phyloP scores from a whole-genome alignment of 2,797 vertebrate genomes.

The Bradypus variegatus region DNA sequence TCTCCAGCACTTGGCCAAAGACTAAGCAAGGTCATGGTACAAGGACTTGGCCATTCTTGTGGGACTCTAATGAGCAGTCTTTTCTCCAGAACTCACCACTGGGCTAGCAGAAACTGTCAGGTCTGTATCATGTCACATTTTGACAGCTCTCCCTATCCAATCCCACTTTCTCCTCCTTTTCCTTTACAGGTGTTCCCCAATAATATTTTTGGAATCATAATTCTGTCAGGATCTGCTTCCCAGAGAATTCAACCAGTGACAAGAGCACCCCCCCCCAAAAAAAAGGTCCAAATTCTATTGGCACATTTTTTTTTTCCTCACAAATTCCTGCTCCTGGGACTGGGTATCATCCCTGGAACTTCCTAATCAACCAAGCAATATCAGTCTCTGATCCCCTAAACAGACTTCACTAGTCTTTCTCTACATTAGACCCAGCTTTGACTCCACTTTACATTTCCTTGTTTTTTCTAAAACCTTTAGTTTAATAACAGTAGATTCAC shows the following conservation, averaged over 20 bases:
- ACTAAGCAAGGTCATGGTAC: background rate
- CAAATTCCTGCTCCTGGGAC: background rate
- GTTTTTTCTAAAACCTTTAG: background rate
- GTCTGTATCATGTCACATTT: background rate
- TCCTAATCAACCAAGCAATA: background rate
- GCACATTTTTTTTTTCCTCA: background rate
- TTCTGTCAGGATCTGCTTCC: background rate
- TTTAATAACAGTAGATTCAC: background rate
- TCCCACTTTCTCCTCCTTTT: background rate
- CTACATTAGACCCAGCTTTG: background rate
- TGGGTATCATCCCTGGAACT: background rate
- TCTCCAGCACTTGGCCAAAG: background rate
- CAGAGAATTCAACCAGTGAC: background rate
- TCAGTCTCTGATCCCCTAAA: constrained; percentile 13
- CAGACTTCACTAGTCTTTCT: background rate
- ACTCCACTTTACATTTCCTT: background rate
- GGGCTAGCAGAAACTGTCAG: background rate
- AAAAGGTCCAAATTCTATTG: background rate
- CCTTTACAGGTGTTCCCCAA: background rate
- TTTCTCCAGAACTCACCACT: background rate
- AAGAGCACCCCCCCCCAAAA: background rate
- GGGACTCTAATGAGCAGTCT: background rate
- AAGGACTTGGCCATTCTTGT: background rate
- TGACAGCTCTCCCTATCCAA: background rate
- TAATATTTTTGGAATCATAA: background rate